Evolutionary conservation across 2,113 vertebrate species (phyloP).

Genomic region (Scomber colias): DNA sequence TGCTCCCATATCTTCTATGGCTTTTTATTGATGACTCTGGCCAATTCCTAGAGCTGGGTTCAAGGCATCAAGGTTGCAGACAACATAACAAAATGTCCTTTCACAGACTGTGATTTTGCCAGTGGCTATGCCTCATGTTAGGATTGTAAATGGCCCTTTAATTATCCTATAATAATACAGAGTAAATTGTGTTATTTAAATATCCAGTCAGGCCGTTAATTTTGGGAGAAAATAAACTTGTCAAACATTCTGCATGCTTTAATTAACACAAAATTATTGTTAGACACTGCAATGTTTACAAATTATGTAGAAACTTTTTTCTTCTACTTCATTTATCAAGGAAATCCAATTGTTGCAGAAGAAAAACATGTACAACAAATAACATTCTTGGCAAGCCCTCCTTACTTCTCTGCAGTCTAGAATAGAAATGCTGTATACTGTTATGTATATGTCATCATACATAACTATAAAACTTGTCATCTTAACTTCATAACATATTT

Average conservation of each 20-base stretch:
- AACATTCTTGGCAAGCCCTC: neutral
- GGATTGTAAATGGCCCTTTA: neutral
- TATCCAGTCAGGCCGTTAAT: neutral
- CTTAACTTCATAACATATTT: too few species aligned
- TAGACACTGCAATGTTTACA: neutral
- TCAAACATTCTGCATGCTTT: neutral
- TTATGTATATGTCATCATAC: neutral
- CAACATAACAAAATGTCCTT: conserved; percentile 21
- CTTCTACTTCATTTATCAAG: neutral
- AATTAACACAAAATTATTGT: neutral
- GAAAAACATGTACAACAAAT: neutral
- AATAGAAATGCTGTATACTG: neutral
- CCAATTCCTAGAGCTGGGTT: conserved; percentile 14
- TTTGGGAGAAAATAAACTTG: neutral
- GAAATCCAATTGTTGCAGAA: neutral
- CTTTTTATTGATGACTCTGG: conserved; percentile 54
- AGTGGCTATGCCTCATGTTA: neutral
- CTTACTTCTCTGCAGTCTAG: neutral
- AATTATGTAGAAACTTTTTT: neutral
- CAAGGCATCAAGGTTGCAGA: conserved; percentile 26
- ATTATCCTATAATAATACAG: neutral
- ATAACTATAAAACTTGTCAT: too few species aligned
- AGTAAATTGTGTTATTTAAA: conserved; percentile 23
- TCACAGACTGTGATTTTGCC: conserved; percentile 4
- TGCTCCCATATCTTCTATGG: conserved; percentile 41